phyloP scores from a whole-genome alignment of 2,797 vertebrate genomes.

The Bradypus variegatus region DNA sequence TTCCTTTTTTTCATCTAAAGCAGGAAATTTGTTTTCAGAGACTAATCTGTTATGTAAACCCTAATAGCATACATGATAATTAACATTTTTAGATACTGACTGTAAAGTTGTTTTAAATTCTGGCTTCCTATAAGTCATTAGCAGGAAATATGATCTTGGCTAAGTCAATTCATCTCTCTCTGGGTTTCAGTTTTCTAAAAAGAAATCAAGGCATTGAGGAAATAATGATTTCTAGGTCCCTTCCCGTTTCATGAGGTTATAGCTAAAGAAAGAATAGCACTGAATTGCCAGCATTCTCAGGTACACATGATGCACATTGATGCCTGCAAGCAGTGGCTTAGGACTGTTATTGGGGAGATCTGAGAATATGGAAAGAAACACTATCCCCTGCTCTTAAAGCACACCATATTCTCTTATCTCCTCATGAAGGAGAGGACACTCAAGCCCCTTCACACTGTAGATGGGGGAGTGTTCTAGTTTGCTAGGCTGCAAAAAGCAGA shows the following conservation, averaged over 20 bases:
- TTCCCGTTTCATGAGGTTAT: not conserved
- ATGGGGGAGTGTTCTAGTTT: not conserved
- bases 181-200: conserved; percentile 13
- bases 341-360: not conserved
- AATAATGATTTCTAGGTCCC: not conserved
- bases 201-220: not conserved
- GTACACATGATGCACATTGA: not conserved
- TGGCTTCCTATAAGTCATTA: not conserved
- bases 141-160: not conserved
- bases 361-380: not conserved
- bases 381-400: not conserved
- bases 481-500: too few species aligned
- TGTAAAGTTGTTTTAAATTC: not conserved
- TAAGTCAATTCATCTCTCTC: not conserved
- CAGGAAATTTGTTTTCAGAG: not conserved
- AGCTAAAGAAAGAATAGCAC: not conserved
- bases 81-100: not conserved
- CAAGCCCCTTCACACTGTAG: not conserved
- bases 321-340: not conserved
- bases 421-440: not conserved
- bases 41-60: not conserved
- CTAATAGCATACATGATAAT: not conserved
- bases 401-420: not conserved
- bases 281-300: not conserved
- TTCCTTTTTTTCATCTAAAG: not conserved